Evolutionary conservation across 2,113 vertebrate genomes (phyloP).

Genomic region (Seriola aureovittata): DNA sequence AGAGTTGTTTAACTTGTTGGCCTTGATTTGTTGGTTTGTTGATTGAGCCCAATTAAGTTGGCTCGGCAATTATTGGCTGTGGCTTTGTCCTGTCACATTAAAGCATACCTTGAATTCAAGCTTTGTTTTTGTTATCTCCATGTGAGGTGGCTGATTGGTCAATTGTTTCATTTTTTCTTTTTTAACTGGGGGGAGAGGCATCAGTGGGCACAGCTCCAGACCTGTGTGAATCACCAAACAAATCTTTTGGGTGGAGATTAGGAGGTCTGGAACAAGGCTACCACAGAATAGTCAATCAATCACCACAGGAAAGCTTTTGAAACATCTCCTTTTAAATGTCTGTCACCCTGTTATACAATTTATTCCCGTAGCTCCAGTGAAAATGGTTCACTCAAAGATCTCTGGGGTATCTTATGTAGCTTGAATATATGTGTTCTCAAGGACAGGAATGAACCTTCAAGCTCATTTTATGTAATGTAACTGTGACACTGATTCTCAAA

Average conservation of each 20-base stretch:
- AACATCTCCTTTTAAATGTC: too few relatives aligned
- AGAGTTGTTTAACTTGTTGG: neutral
- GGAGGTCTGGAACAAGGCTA: neutral
- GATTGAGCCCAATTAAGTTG: neutral
- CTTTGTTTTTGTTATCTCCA: neutral
- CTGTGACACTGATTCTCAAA: too few relatives aligned
- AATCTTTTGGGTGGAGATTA: neutral
- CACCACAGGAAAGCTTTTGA: too few relatives aligned
- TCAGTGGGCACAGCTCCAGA: neutral
- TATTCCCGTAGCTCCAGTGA: neutral
- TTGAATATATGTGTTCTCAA: too few relatives aligned
- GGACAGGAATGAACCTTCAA: too few relatives aligned
- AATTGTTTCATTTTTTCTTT: neutral
- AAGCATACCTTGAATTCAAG: neutral
- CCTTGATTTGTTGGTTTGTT: neutral
- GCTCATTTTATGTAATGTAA: too few relatives aligned
- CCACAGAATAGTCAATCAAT: neutral
- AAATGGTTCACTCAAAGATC: neutral
- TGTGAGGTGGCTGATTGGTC: neutral
- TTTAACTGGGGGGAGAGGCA: neutral
- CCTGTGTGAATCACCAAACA: neutral
- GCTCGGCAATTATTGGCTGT: neutral
- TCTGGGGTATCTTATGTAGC: neutral
- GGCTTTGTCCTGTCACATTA: neutral
- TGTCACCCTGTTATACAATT: neutral